phyloP scores from a whole-genome alignment of 2,113 vertebrate genomes.

The Podilymbus podiceps region DNA sequence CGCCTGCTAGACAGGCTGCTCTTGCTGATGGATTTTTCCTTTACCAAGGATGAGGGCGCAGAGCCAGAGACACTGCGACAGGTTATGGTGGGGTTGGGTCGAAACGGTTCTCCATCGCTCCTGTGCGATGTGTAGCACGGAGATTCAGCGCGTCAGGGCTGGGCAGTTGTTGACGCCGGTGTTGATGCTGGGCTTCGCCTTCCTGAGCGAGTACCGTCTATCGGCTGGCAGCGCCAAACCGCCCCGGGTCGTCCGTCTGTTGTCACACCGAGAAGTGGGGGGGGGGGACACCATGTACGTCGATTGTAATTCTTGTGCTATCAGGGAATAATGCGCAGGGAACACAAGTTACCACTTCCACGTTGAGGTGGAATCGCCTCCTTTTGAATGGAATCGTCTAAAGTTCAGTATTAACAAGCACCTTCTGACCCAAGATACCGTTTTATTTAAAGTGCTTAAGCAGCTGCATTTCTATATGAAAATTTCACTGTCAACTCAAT shows the following conservation, averaged over 20 bases:
- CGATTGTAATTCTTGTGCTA: neutral
- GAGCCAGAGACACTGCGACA: neutral
- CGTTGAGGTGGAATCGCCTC: neutral
- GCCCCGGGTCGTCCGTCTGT: neutral
- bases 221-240: neutral
- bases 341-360: neutral
- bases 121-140: neutral
- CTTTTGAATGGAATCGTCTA: neutral
- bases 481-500: neutral
- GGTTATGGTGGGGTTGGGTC: neutral
- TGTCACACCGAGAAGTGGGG: neutral
- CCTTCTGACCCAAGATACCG: conserved; percentile 11
- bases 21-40: neutral
- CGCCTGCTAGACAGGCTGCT: neutral
- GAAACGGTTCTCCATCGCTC: neutral
- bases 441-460: conserved; percentile 10
- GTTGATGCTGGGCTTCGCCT: neutral
- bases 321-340: neutral
- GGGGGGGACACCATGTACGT: neutral
- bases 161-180: neutral
- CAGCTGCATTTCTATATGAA: neutral
- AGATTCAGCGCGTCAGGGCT: neutral
- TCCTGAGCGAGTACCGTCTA: neutral
- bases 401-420: conserved; percentile 14
- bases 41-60: neutral